Evolutionary conservation across 2,797 vertebrate genomes (phyloP).

Genomic region (Iguana delicatissima): DNA sequence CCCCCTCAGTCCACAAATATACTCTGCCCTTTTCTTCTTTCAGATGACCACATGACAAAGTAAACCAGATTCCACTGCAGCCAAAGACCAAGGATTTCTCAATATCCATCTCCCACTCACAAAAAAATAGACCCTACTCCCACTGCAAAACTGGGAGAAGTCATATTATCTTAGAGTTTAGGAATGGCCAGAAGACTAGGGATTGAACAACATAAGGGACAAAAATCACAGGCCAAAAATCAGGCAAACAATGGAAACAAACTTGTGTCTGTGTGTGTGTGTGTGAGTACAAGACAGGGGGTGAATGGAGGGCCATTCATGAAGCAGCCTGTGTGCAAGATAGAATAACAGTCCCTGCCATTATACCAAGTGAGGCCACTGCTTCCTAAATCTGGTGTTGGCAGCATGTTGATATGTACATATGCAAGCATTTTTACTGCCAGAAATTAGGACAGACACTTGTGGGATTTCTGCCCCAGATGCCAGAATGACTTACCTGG

Average conservation of each 20-base stretch:
- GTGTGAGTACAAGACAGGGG: background rate
- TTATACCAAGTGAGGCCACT: background rate
- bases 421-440: background rate
- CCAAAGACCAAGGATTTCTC: background rate
- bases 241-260: background rate
- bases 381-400: background rate
- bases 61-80: background rate
- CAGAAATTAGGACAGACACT: background rate
- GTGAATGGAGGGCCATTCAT: no score
- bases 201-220: background rate
- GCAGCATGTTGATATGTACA: background rate
- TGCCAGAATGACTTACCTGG: background rate
- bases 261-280: no score
- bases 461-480: background rate
- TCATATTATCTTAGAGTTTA: background rate
- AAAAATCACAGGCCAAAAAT: background rate
- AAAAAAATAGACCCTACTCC: background rate
- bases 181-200: background rate
- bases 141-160: background rate
- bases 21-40: no score
- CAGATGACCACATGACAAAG: background rate
- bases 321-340: background rate
- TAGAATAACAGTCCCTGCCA: background rate
- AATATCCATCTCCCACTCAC: background rate
- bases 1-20: no score